A percentile compares a stretch with the other conserved stretches of the same genome.
These are phyloP conservation scores for Metallyticus violacea DNA, from an alignment of 2,888 invertebrate genomes.

Conservation along the genomic window DNA sequence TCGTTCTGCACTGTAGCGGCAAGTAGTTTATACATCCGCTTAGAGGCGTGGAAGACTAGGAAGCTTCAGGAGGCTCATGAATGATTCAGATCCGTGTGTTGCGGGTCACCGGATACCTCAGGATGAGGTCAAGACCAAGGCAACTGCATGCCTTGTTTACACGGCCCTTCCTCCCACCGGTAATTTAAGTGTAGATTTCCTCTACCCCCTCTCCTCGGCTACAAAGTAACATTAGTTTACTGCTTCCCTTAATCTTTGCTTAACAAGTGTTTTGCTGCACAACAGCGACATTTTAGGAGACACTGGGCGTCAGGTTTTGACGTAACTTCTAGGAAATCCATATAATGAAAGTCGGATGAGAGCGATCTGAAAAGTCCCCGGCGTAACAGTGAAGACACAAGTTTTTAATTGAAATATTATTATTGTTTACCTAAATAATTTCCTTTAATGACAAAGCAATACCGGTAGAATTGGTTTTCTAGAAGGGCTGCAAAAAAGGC, in stretches of 20 bases:
- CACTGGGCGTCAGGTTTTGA: background rate
- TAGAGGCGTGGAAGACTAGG: background rate
- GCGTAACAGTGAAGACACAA: too few relatives aligned
- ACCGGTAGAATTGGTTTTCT: too few relatives aligned
- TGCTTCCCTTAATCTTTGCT: background rate
- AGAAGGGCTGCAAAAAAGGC: too few relatives aligned
- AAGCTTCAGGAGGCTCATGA: constrained; percentile 16
- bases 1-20: too few relatives aligned
- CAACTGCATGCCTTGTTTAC: background rate
- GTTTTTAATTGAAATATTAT: too few relatives aligned
- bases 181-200: background rate
- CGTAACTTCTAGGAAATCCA: too few relatives aligned
- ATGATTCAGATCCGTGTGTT: constrained; percentile 25
- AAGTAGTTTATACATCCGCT: constrained; percentile 18
- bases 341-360: too few relatives aligned
- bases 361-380: too few relatives aligned
- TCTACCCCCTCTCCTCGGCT: too few relatives aligned
- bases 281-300: background rate
- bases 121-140: constrained; percentile 28
- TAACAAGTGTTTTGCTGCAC: background rate
- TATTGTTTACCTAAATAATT: too few relatives aligned
- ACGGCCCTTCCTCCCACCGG: background rate
- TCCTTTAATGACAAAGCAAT: too few relatives aligned
- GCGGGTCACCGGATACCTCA: constrained; percentile 26
- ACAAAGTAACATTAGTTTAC: background rate